A percentile compares a stretch with the other conserved stretches of the same genome.
Evolutionary conservation across 2,113 vertebrate species (phyloP).

Genomic region (Mustela nigripes): DNA sequence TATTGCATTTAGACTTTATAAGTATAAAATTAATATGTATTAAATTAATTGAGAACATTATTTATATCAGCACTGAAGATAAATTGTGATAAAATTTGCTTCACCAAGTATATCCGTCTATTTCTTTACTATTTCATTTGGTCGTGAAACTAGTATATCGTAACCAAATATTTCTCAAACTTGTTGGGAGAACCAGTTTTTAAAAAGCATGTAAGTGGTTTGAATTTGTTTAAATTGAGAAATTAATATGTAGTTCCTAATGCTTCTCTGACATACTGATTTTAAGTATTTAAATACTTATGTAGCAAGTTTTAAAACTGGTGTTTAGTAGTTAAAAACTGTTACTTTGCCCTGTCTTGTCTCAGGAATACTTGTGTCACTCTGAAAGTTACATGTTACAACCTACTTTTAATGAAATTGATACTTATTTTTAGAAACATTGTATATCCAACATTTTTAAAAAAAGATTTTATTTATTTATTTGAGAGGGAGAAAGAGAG

Average conservation of each 20-base stretch:
- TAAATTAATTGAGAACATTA: conserved; percentile 64
- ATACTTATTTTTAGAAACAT: conserved; percentile 40
- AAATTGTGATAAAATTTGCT: conserved; percentile 51
- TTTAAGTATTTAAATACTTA: conserved; percentile 55
- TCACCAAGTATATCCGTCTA: background rate
- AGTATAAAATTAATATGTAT: background rate
- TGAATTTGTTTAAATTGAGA: conserved; percentile 63
- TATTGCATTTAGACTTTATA: conserved; percentile 57
- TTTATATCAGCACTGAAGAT: conserved; percentile 33
- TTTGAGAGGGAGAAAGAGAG: background rate
- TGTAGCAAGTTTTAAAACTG: conserved; percentile 36
- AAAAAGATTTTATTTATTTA: background rate
- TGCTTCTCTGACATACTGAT: background rate
- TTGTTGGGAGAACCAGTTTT: conserved; percentile 16
- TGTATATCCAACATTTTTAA: background rate
- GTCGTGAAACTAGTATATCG: conserved; percentile 42
- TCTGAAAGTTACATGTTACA: conserved; percentile 23
- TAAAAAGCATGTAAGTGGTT: conserved; percentile 20
- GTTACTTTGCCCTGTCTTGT: conserved; percentile 43
- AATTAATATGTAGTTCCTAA: conserved; percentile 28
- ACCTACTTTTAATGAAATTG: conserved; percentile 13
- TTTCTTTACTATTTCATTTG: conserved; percentile 39
- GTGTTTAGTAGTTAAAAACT: conserved; percentile 50
- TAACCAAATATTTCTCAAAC: conserved; percentile 47
- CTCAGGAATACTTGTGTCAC: conserved; percentile 23